Base-by-base conservation (phyloP, 2,888 invertebrate genomes). In the Euclidia mi region DNA sequence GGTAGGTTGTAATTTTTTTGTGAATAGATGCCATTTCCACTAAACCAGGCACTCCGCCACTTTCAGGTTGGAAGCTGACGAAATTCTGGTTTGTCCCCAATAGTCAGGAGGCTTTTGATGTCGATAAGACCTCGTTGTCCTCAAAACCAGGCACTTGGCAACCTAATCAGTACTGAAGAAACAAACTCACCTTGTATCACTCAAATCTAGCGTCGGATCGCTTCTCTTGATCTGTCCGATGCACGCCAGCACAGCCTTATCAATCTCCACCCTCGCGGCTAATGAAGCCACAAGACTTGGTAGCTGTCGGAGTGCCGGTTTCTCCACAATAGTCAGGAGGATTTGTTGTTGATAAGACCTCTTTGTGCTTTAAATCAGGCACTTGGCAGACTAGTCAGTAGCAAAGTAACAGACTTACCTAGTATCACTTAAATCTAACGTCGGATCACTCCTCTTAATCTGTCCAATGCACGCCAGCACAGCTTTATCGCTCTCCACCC, bases 281-380 rank as follows among this genome's bases (percentile, higher is more conserved):
- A 98, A 94, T 66, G 96, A 95, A 35, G 96, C 95, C 34, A 96
- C 95, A 57, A 98, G 94, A 0, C 95, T 95, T 14, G 95, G 92
- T 48, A 98, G 95, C 86, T 97, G 97, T 78, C 97, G 96, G 73
- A 98, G 87, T 2, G 96, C 96, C 25, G 97, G 97, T 84, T 98
- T 98, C 81, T 97, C 97, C 71, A 98, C 94, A 56, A 98, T 96
- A 40, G 98, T 98, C 61, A 98, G 94, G 31, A 98, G 92, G 0
- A 98, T 97, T 98, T 98, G 92, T 99, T 98, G 91, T 98, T 98
- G 78, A 98, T 98, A 50, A 99, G 95, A 0, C 98, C n/a, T n/a
- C n/a, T n/a, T n/a, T n/a, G n/a, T n/a, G n/a, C n/a, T n/a, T n/a
- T n/a, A n/a, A n/a, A n/a, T n/a, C n/a, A n/a, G n/a, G n/a, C n/a